Base-by-base conservation (phyloP, 2,797 vertebrate species). In the Balearica regulorum region DNA sequence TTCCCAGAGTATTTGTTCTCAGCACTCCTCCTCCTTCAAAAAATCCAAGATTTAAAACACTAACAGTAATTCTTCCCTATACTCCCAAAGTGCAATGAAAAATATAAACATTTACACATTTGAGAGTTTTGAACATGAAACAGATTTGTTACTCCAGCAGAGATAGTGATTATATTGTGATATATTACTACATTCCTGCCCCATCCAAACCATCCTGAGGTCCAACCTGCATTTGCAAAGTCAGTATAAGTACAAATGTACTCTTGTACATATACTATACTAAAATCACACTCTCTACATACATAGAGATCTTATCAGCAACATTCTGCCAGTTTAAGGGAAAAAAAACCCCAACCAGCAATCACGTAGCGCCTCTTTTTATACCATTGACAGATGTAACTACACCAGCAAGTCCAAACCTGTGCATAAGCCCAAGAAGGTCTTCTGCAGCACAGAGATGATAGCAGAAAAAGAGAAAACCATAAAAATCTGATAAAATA, bases 341-440 rank as follows among this genome's bases (percentile, higher is more conserved):
- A 6, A 16, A 66, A 46, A 70, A 61, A 24, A 0, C 16, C 41
- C 0, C 16, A 73, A 41, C 0, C 1, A 75, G 58, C 21, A 65
- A 18, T n/a, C 10, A 62, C 28, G 58, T 4, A 85, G 10, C n/a
- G 53, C 44, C 46, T 66, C 16, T 87, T 41, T 44, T 79, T 29
- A 81, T 1, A 3, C 4, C 17, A 60, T 21, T 28, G 11, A 60
- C 8, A 90, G 8, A 35, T 24, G 2, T 13, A 87, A 84, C 41
- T 39, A 43, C 1, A 51, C 6, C 15, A 73, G 16, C 12, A 87
- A 88, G 69, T 61, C 31, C 66, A 76, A 89, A 65, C 26, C 8
- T 16, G 16, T 89, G 26, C 16, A 25, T 8, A 78, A 87, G 26
- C 33, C 21, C 37, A 83, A 79, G 26, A 71, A 37, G 22, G 48